A percentile compares a stretch with the other conserved stretches of the same genome.
Conservation (phyloP, 2,113 vertebrate genomes). For the Bubo blakistoni region DNA sequence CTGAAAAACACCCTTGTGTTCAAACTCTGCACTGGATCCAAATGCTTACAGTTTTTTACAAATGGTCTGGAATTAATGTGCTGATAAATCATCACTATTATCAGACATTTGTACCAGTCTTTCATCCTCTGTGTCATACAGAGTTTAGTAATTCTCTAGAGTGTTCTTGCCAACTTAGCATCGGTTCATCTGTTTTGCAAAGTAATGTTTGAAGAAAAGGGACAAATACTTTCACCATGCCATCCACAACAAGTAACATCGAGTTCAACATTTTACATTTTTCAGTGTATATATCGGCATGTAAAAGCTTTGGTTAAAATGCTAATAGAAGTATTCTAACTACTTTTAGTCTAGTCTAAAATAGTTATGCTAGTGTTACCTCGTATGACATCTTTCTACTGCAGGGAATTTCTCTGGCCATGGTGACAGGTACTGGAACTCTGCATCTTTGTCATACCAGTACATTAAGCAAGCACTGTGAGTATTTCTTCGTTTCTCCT, state of each 20-base stretch:
- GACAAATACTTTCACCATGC: background rate
- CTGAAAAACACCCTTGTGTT: background rate
- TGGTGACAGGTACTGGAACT: conserved; percentile 79
- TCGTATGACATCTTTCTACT: conserved; percentile 80
- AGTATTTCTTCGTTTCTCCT: conserved; percentile 85
- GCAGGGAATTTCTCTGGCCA: conserved; percentile 86
- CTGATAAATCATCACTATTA: background rate
- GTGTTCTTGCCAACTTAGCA: background rate
- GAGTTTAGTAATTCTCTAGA: background rate
- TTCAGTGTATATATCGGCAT: background rate
- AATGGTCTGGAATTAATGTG: background rate
- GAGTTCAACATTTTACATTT: background rate
- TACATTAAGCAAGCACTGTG: conserved; percentile 90
- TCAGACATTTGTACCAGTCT: background rate
- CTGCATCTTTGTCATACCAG: conserved; percentile 75
- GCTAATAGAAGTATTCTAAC: background rate
- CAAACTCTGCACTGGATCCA: background rate
- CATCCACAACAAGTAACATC: background rate
- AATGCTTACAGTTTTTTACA: background rate
- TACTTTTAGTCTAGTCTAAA: background rate
- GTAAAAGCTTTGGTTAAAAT: background rate
- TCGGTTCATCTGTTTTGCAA: background rate
- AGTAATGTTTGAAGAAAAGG: background rate
- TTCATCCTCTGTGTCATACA: background rate
- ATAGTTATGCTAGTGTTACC: conserved; percentile 63